These are phyloP conservation scores for Alaudala cheleensis DNA, from an alignment of 2,113 vertebrate genomes.

Conservation along the genomic window DNA sequence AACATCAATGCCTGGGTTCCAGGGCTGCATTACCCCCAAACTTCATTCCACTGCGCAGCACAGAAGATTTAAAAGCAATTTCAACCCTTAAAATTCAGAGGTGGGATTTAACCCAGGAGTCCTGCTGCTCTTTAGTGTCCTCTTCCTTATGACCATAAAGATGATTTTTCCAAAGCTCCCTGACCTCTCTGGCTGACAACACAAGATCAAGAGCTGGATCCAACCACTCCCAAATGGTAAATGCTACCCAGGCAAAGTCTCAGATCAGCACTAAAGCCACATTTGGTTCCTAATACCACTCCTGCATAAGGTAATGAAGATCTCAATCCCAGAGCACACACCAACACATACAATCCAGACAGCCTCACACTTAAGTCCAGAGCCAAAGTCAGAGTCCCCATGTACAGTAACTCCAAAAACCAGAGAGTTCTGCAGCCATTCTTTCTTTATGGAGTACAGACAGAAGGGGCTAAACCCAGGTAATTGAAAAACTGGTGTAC, in stretches of 20 bases:
- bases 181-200: not conserved
- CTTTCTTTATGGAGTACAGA: not conserved
- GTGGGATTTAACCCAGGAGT: not conserved
- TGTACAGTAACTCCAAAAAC: not conserved
- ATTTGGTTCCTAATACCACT: not conserved
- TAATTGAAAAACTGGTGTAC: not conserved
- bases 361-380: not conserved
- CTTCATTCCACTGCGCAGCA: not conserved
- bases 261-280: not conserved
- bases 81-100: not conserved
- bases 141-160: not conserved
- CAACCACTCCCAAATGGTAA: not conserved
- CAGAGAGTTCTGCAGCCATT: not conserved
- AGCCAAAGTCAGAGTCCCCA: not conserved
- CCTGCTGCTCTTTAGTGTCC: not conserved
- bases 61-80: not conserved
- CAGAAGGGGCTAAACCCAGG: not conserved
- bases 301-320: not conserved
- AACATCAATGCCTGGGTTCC: not conserved
- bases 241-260: not conserved
- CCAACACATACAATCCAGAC: accelerated
- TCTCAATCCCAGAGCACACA: not conserved
- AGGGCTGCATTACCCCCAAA: not conserved
- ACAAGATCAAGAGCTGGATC: not conserved
- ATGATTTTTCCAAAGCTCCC: not conserved